phyloP scores from a whole-genome alignment of 2,888 invertebrate genomes.

The Volucella bombylans region DNA sequence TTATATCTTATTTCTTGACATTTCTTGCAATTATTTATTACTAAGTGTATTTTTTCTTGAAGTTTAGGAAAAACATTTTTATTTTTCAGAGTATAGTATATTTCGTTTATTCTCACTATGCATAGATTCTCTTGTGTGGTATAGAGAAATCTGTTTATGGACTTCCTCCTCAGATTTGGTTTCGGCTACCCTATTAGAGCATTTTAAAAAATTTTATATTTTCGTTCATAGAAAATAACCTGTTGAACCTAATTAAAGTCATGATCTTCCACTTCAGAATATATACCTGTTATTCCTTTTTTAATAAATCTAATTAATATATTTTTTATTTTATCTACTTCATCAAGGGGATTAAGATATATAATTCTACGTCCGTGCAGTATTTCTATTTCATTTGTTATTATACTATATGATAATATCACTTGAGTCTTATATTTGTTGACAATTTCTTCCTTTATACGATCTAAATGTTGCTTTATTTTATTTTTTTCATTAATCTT shows the following conservation, averaged over 20 bases:
- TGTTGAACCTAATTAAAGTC: conserved; percentile 59
- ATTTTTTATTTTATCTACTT: conserved; percentile 46
- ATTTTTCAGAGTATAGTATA: conserved; percentile 55
- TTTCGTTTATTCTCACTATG: conserved; percentile 66
- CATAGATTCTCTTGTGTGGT: conserved; percentile 62
- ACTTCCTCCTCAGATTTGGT: conserved; percentile 49
- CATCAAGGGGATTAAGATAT: conserved; percentile 38
- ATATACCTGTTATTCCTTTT: no score
- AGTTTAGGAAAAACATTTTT: conserved; percentile 63
- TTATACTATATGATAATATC: conserved; percentile 58
- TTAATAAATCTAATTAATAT: conserved; percentile 55
- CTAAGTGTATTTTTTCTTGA: conserved; percentile 52
- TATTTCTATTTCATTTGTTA: conserved; percentile 34
- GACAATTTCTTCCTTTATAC: conserved; percentile 50
- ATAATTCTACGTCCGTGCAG: conserved; percentile 57
- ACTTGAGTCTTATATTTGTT: conserved; percentile 70
- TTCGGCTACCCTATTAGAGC: no score
- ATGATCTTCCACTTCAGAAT: conserved; percentile 26
- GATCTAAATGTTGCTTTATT: conserved; percentile 55
- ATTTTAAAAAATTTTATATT: conserved; percentile 47
- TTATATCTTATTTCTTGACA: no score
- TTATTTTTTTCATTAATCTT: no score
- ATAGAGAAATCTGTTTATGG: no score
- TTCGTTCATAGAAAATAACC: conserved; percentile 32
- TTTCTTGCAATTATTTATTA: conserved; percentile 59